Evolutionary conservation across 2,797 vertebrate genomes (phyloP).

Genomic region (Gobionotothen gibberifrons): DNA sequence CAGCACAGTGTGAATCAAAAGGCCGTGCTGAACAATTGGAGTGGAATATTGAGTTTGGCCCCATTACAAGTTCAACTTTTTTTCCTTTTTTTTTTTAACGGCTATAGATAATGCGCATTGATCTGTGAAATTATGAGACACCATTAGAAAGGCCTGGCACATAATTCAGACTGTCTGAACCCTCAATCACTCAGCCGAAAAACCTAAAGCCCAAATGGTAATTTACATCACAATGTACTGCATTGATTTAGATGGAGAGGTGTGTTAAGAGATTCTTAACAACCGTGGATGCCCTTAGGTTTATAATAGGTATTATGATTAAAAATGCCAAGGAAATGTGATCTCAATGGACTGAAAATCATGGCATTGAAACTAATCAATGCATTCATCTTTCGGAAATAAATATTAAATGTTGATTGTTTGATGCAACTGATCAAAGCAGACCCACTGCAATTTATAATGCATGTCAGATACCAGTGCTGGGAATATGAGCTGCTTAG

Average conservation of each 20-base stretch:
- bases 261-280: slow-evolving; percentile 74
- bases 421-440: slow-evolving; percentile 43
- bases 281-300: slow-evolving; percentile 55
- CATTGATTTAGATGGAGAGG: slow-evolving; percentile 73
- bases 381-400: slow-evolving; percentile 38
- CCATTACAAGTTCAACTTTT: slow-evolving; percentile 76
- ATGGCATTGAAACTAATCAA: slow-evolving; percentile 44
- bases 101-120: slow-evolving; percentile 83
- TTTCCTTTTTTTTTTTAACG: slow-evolving; percentile 50
- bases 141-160: slow-evolving; percentile 76
- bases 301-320: slow-evolving; percentile 62
- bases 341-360: slow-evolving; percentile 44
- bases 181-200: slow-evolving; percentile 74
- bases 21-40: slow-evolving; percentile 73
- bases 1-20: slow-evolving; percentile 59
- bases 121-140: slow-evolving; percentile 85
- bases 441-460: slow-evolving; percentile 35
- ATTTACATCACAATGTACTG: slow-evolving; percentile 79
- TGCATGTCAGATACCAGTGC: slow-evolving; percentile 40
- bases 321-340: slow-evolving; percentile 56
- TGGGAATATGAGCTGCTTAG: slow-evolving; percentile 49
- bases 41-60: slow-evolving; percentile 81
- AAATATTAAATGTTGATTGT: slow-evolving; percentile 63
- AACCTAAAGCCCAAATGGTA: slow-evolving; percentile 66
- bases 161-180: slow-evolving; percentile 77